Conservation (phyloP, 2,113 vertebrate genomes). For the Silurus meridionalis region DNA sequence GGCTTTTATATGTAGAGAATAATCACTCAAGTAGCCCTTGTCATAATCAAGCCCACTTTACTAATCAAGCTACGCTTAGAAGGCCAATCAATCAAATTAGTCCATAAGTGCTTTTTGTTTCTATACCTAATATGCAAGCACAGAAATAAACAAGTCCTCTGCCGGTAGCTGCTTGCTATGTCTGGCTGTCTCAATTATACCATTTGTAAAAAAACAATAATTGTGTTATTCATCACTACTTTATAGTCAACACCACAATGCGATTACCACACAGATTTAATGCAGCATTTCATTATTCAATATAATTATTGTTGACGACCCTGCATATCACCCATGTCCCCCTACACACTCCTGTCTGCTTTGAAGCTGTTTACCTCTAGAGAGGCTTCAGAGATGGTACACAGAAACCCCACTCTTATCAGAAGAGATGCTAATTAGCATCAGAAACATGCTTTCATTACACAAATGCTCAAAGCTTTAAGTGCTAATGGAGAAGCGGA, state of each 20-base stretch:
- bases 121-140: neutral
- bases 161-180: neutral
- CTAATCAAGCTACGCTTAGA: neutral
- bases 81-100: neutral
- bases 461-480: conserved; percentile 17
- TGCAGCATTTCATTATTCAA: conserved; percentile 11
- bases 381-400: neutral
- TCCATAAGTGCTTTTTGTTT: neutral
- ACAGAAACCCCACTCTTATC: conserved; percentile 42
- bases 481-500: neutral
- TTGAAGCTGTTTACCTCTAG: conserved; percentile 20
- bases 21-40: neutral
- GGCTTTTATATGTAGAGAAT: neutral
- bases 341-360: conserved; percentile 22
- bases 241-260: conserved; percentile 10
- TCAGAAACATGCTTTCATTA: conserved; percentile 30
- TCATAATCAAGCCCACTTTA: conserved; percentile 9
- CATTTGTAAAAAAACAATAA: neutral
- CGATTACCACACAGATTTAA: conserved; percentile 8
- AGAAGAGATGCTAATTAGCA: conserved; percentile 44
- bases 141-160: neutral
- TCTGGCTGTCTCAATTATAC: neutral
- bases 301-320: conserved; percentile 8
- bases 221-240: neutral
- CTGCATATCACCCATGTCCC: neutral